phyloP scores from a whole-genome alignment of 2,888 invertebrate species.

The Ochropacha duplaris region DNA sequence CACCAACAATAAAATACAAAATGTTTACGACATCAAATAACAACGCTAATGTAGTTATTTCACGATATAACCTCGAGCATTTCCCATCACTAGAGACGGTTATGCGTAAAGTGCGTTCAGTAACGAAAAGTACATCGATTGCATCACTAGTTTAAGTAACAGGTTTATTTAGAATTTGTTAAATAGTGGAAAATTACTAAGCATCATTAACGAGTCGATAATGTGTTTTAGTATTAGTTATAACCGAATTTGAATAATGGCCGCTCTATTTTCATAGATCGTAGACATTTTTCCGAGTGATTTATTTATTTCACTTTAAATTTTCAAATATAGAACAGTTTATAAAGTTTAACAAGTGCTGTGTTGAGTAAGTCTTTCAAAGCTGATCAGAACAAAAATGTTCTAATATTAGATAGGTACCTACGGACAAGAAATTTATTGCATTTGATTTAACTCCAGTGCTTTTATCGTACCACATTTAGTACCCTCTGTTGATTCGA shows the following conservation, averaged over 20 bases:
- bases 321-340: neutral
- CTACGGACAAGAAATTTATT: slow-evolving; percentile 33
- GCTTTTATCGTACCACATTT: slow-evolving; percentile 30
- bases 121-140: slow-evolving; percentile 37
- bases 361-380: neutral
- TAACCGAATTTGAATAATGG: slow-evolving; percentile 29
- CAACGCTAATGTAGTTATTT: neutral
- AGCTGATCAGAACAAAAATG: slow-evolving; percentile 32
- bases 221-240: slow-evolving; percentile 30
- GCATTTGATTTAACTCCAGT: slow-evolving; percentile 41
- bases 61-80: neutral
- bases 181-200: slow-evolving; percentile 46
- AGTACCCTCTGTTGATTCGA: slow-evolving; percentile 21
- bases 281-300: neutral
- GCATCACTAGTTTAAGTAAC: slow-evolving; percentile 31
- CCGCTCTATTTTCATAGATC: slow-evolving; percentile 7
- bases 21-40: neutral
- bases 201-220: slow-evolving; percentile 33
- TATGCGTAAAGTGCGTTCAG: slow-evolving; percentile 28
- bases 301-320: neutral
- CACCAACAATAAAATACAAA: neutral
- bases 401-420: slow-evolving; percentile 40
- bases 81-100: slow-evolving; percentile 19
- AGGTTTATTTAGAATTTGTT: slow-evolving; percentile 5
- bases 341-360: slow-evolving; percentile 2